phyloP scores from a whole-genome alignment of 2,888 invertebrate species.

The Agonum fuliginosum region DNA sequence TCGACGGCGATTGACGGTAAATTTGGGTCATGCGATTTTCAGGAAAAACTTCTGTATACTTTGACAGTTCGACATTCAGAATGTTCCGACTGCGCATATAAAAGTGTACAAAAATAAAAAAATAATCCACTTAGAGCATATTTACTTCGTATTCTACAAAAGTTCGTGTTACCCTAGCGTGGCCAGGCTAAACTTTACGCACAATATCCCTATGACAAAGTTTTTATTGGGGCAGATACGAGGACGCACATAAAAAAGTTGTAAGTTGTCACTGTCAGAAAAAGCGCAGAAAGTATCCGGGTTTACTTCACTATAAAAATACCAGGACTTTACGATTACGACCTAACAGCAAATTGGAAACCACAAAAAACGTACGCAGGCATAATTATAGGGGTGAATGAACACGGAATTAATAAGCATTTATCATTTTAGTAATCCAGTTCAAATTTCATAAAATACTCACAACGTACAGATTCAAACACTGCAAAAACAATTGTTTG shows the following conservation, averaged over 20 bases:
- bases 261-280: constrained; percentile 2
- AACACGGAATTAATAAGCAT: background rate
- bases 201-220: constrained; percentile 24
- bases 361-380: background rate
- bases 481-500: too few species aligned
- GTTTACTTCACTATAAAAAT: constrained; percentile 21
- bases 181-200: background rate
- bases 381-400: background rate
- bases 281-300: constrained; percentile 23
- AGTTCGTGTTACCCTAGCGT: background rate
- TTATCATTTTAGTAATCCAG: too few species aligned
- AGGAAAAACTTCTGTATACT: too few species aligned
- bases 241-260: constrained; percentile 16
- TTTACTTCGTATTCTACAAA: background rate
- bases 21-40: too few species aligned
- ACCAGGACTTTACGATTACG: constrained; percentile 1
- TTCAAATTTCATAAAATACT: too few species aligned
- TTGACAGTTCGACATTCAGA: too few species aligned
- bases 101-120: background rate
- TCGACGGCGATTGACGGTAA: too few species aligned
- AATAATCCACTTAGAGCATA: background rate
- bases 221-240: constrained; percentile 27
- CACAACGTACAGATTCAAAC: too few species aligned
- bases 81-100: background rate
- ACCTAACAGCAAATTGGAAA: constrained; percentile 2